Conservation (phyloP, 1,140 invertebrate species). For the Notospermus geniculatus region DNA sequence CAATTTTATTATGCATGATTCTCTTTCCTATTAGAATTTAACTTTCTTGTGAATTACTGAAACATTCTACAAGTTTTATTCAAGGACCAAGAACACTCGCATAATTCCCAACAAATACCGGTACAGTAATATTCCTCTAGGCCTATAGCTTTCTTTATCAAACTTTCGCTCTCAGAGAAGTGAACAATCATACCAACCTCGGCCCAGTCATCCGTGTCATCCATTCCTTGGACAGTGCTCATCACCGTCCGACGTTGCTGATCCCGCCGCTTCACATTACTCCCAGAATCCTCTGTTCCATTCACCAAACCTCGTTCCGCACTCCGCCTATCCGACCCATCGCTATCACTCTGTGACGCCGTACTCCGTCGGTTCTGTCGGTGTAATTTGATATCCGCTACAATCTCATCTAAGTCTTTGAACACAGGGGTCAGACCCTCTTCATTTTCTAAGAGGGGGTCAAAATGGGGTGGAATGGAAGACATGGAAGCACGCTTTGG, state of each 20-base stretch:
- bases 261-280: slow-evolving; percentile 1
- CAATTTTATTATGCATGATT: no score
- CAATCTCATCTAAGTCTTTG: slow-evolving; percentile 16
- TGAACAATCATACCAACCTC: slow-evolving; percentile 56
- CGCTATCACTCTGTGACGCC: no score
- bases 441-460: slow-evolving; percentile 35
- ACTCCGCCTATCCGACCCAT: not conserved
- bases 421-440: slow-evolving; percentile 18
- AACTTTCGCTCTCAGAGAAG: no score
- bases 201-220: slow-evolving; percentile 90
- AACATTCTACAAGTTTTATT: no score
- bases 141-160: no score
- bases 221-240: slow-evolving; percentile 55
- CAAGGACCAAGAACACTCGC: no score
- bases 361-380: no score
- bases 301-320: slow-evolving; percentile 1
- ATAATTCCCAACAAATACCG: no score
- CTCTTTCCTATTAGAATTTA: no score
- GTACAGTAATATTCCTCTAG: no score
- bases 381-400: no score
- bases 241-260: slow-evolving; percentile 2
- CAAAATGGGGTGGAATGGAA: slow-evolving; percentile 26
- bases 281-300: not conserved
- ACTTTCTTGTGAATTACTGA: no score
- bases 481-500: not conserved